Conservation (phyloP, 1,140 invertebrate genomes). For the Lepidurus couesii region DNA sequence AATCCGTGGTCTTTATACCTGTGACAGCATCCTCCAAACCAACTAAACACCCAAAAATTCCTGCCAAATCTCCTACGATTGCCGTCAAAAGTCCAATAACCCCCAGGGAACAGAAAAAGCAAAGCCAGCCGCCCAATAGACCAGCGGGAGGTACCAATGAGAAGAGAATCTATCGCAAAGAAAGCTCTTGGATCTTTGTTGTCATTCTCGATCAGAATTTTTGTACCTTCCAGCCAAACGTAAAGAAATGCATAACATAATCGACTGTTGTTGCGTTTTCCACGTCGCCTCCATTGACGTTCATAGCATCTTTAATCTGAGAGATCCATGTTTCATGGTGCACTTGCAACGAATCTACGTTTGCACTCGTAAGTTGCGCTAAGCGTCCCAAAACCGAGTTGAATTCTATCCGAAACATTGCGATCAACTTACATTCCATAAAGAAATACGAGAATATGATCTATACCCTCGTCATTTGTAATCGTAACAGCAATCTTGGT, state of each 20-base stretch:
- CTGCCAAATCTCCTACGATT: conserved; percentile 58
- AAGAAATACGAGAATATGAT: background rate
- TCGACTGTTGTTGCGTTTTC: conserved; percentile 52
- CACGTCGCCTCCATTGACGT: conserved; percentile 60
- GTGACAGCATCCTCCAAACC: conserved; percentile 54
- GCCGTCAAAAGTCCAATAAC: conserved; percentile 57
- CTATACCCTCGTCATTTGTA: conserved; percentile 58
- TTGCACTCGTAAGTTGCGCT: conserved; percentile 53
- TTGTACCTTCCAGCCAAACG: conserved; percentile 56
- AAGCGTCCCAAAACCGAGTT: conserved; percentile 54
- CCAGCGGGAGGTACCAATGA: conserved; percentile 54
- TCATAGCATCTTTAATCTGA: conserved; percentile 57
- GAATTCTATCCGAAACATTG: conserved; percentile 49
- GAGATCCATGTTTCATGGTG: conserved; percentile 53
- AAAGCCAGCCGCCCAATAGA: conserved; percentile 56
- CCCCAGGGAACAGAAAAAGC: conserved; percentile 53
- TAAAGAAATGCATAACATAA: conserved; percentile 62
- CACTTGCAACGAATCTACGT: conserved; percentile 53
- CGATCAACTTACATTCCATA: background rate
- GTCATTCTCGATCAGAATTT: background rate
- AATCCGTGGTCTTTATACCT: conserved; percentile 41
- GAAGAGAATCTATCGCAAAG: conserved; percentile 51
- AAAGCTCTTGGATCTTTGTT: conserved; percentile 16
- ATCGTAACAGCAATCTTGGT: conserved; percentile 59
- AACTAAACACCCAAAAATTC: conserved; percentile 59